Conservation (phyloP, 1,140 invertebrate species). For the Latrodectus geometricus region DNA sequence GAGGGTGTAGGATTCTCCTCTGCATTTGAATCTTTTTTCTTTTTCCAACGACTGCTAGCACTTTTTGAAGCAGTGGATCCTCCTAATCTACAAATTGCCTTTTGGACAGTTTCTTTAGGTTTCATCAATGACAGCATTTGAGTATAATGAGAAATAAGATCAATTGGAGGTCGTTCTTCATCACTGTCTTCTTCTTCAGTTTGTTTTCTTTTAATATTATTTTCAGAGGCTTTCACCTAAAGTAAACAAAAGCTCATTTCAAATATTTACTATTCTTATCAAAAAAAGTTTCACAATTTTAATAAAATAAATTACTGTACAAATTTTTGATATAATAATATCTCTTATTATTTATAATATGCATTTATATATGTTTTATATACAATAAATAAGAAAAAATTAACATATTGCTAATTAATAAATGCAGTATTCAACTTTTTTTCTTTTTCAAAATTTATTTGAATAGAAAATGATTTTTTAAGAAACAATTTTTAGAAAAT, state of each 20-base stretch:
- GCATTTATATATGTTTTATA: no score
- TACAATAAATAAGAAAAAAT: no score
- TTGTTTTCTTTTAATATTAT: constrained; percentile 53
- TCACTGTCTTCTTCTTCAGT: constrained; percentile 75
- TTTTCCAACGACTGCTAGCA: constrained; percentile 67
- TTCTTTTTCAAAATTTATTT: no score
- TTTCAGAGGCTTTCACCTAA: constrained; percentile 51
- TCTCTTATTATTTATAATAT: no score
- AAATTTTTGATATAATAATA: background rate
- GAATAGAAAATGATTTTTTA: no score
- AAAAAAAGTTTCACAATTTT: background rate
- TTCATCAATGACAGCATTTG: constrained; percentile 84
- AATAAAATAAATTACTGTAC: background rate
- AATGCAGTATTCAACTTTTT: no score
- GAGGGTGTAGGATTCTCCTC: constrained; percentile 71
- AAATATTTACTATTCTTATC: background rate
- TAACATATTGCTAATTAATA: no score
- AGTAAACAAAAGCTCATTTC: background rate
- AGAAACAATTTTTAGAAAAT: no score
- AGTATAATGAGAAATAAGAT: constrained; percentile 75
- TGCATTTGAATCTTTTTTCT: constrained; percentile 72
- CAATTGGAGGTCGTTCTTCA: constrained; percentile 71
- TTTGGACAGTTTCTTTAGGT: constrained; percentile 87
- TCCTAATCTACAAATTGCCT: constrained; percentile 85
- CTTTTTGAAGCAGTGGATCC: constrained; percentile 68